These are phyloP conservation scores for Temnothorax nylanderi DNA, from an alignment of 1,140 invertebrate genomes.

Conservation along the genomic window DNA sequence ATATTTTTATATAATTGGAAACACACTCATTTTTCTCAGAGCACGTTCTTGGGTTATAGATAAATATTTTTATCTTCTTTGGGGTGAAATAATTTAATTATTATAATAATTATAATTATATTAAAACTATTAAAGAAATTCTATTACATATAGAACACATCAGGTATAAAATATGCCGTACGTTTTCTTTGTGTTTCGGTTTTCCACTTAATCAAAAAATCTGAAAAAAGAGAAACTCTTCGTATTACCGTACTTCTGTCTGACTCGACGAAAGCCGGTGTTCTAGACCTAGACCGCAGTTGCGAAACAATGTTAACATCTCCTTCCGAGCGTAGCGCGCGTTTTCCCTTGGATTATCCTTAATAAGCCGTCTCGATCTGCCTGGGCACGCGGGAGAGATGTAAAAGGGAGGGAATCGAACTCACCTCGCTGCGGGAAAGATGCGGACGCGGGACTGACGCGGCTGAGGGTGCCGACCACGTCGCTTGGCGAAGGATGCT, in stretches of 20 bases:
- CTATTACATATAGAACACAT: background rate
- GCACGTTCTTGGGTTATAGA: background rate
- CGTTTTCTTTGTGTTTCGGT: background rate
- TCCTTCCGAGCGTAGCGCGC: background rate
- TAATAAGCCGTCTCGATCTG: slow-evolving; percentile 58
- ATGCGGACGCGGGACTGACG: slow-evolving; percentile 82
- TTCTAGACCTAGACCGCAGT: background rate
- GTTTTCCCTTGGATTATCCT: slow-evolving; percentile 37
- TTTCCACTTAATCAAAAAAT: background rate
- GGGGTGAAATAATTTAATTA: background rate
- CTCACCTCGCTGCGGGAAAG: slow-evolving; percentile 84
- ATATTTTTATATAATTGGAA: background rate
- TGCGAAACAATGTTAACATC: slow-evolving; percentile 38
- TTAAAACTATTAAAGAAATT: background rate
- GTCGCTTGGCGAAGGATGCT: slow-evolving; percentile 82
- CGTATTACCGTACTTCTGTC: background rate
- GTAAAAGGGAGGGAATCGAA: background rate
- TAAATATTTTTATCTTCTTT: background rate
- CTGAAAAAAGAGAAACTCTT: background rate
- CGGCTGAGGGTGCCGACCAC: slow-evolving; percentile 79
- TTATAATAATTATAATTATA: background rate
- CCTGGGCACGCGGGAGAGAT: background rate
- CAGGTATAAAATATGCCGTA: background rate
- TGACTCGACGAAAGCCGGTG: background rate
- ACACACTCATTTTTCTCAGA: background rate